Percentiles rank a stretch among this genome's conserved stretches.
Evolutionary conservation across 2,888 invertebrate genomes (phyloP).

Genomic region (Tillus elongatus): DNA sequence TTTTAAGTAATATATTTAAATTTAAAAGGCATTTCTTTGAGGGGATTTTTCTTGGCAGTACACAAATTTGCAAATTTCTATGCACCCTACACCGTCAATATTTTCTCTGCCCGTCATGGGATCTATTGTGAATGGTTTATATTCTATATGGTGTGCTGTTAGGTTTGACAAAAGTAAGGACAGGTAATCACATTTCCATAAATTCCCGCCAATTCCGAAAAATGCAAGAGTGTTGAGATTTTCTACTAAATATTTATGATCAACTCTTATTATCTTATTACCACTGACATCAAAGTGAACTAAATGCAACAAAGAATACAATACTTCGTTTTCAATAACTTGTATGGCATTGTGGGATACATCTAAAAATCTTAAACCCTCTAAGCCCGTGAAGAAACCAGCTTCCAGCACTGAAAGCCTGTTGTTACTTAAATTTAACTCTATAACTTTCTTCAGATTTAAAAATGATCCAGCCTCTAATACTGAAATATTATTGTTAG

Average conservation of each 20-base stretch:
- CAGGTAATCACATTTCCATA: conserved; percentile 3
- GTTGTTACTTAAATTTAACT: background rate
- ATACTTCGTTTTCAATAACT: background rate
- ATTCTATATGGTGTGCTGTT: too few species aligned
- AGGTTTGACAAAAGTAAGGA: too few species aligned
- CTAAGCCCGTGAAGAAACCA: background rate
- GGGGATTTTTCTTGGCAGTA: too few species aligned
- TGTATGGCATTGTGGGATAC: background rate
- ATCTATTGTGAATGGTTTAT: too few species aligned
- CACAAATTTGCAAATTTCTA: too few species aligned
- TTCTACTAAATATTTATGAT: background rate
- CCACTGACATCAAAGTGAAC: background rate
- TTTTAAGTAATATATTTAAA: too few species aligned
- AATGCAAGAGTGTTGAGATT: background rate
- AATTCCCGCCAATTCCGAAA: conserved; percentile 1
- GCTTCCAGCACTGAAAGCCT: background rate
- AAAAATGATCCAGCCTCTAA: background rate
- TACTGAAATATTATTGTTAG: background rate
- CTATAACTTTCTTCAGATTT: background rate
- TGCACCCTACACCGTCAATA: too few species aligned
- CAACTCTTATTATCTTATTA: conserved; percentile 1
- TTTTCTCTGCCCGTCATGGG: too few species aligned
- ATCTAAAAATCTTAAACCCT: background rate
- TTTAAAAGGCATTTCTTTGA: too few species aligned
- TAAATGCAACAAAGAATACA: background rate